Percentiles rank a stretch among this genome's conserved stretches.
phyloP scores from a whole-genome alignment of 2,113 vertebrate species.

The Geothlypis trichas region DNA sequence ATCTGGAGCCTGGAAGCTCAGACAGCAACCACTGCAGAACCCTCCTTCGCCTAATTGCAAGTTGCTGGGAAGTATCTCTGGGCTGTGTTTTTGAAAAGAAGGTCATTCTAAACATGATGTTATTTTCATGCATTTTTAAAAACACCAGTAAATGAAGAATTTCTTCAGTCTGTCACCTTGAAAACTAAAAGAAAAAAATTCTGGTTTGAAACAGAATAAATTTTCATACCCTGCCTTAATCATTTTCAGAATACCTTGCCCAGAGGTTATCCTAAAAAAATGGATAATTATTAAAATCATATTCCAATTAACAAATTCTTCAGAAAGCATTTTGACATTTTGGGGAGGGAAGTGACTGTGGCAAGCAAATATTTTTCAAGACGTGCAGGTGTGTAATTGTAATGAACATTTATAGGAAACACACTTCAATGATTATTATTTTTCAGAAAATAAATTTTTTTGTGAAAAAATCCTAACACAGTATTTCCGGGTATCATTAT shows the following conservation, averaged over 20 bases:
- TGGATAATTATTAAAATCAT: not conserved
- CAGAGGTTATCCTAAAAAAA: not conserved
- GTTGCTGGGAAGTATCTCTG: not conserved
- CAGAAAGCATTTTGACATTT: not conserved
- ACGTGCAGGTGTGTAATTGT: not conserved
- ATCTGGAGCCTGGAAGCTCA: not conserved
- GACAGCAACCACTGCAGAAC: not conserved
- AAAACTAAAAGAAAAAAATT: not conserved
- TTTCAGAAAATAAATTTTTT: not conserved
- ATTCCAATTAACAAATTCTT: not conserved
- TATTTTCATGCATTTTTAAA: not conserved
- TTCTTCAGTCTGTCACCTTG: not conserved
- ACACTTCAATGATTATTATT: not conserved
- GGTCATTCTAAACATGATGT: accelerated
- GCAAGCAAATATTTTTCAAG: not conserved
- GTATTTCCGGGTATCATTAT: not conserved
- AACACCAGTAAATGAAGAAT: not conserved
- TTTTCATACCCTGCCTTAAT: not conserved
- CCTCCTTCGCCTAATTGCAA: not conserved
- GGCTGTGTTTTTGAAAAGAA: not conserved
- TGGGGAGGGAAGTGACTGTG: not conserved
- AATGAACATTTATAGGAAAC: not conserved
- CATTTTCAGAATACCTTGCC: not conserved
- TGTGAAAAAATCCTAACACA: accelerated
- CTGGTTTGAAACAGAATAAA: not conserved